phyloP scores from a whole-genome alignment of 2,113 vertebrate genomes.

The Catagonus wagneri region DNA sequence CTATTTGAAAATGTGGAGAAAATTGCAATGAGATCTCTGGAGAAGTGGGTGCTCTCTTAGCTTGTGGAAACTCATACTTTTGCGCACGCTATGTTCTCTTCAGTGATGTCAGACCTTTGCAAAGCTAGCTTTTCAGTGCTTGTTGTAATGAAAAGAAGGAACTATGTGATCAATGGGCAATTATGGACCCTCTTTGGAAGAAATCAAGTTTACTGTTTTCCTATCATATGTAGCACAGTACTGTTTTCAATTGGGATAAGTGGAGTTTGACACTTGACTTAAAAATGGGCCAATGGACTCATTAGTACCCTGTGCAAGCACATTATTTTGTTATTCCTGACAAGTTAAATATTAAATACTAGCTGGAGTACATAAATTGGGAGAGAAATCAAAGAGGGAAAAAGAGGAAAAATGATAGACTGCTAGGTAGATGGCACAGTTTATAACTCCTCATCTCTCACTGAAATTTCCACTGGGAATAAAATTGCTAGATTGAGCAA shows the following conservation, averaged over 20 bases:
- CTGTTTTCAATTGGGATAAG: background rate
- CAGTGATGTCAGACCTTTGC: background rate
- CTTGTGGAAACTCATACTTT: background rate
- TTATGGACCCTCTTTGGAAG: background rate
- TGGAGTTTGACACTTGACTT: background rate
- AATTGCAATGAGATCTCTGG: background rate
- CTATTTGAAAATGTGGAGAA: background rate
- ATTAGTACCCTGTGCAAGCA: background rate
- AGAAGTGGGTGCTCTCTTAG: background rate
- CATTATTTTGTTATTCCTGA: background rate
- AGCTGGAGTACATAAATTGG: background rate
- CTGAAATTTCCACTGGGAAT: background rate
- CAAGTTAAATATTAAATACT: background rate
- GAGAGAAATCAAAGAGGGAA: background rate
- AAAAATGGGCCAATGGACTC: background rate
- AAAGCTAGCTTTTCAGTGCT: background rate
- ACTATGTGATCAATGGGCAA: too few species aligned
- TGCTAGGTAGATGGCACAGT: background rate
- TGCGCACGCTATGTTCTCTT: rapidly evolving
- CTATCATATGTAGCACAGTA: background rate
- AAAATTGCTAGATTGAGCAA: background rate
- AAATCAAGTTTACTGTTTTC: background rate
- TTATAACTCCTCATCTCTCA: background rate
- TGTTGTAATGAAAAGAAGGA: background rate
- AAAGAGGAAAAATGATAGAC: background rate